Percentiles rank a stretch among this genome's conserved stretches.
phyloP scores from a whole-genome alignment of 2,888 invertebrate genomes.

The Vannuccia rotundouncinata region DNA sequence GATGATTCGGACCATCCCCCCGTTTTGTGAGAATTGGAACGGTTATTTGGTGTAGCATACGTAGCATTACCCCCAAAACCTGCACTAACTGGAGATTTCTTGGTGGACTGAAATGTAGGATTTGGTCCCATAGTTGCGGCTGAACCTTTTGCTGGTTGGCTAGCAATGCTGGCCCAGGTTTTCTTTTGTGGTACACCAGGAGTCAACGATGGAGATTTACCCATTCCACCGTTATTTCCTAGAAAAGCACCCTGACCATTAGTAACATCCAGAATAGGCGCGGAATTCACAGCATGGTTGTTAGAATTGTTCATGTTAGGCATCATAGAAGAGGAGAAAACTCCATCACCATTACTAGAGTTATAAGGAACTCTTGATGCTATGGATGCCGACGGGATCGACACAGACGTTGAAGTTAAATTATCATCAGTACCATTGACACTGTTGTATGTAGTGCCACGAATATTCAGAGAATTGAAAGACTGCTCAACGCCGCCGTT shows the following conservation, averaged over 20 bases:
- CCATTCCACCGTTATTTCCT: neutral
- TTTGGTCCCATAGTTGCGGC: conserved; percentile 5
- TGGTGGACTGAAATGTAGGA: neutral
- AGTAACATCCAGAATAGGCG: neutral
- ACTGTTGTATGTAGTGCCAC: neutral
- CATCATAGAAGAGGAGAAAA: neutral
- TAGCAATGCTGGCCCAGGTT: conserved; percentile 31
- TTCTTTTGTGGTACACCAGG: conserved; percentile 23
- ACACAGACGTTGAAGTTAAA: neutral
- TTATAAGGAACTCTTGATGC: neutral
- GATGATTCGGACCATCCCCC: neutral
- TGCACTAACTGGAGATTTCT: neutral
- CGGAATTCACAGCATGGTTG: neutral
- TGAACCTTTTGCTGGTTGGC: conserved; percentile 27
- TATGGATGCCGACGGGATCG: neutral
- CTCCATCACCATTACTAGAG: neutral
- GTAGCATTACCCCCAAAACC: neutral
- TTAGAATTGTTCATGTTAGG: neutral
- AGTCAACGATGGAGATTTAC: neutral
- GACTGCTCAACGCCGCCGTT: neutral
- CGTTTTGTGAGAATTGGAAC: neutral
- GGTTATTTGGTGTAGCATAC: neutral
- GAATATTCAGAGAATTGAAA: conserved; percentile 2
- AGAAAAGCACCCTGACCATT: neutral
- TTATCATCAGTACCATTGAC: neutral